Base-by-base conservation (phyloP, 64 coral and sea anemone genomes). In the Trachythela sp. region DNA sequence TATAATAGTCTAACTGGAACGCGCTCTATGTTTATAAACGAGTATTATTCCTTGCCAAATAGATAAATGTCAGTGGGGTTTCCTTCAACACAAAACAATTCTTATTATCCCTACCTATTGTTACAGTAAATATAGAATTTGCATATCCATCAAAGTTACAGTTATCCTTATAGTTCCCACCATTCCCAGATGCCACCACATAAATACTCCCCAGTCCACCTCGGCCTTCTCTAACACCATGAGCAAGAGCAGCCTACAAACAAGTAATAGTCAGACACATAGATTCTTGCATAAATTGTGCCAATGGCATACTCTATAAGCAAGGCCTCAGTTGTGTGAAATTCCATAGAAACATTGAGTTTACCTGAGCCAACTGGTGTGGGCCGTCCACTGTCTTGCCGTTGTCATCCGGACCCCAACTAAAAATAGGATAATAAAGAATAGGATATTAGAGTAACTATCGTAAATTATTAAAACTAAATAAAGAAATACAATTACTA, bases 101-200 rank as follows among this genome's bases (percentile, higher is more conserved):
- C 4, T 45, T 45, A 1, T 7, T 64, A 17, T 64, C 6, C 90
- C 90, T 35, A 99, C 96, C 96, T 91, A 99, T 99, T 56, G 96
- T 99, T 39, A 99, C 96, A 59, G 96, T 99, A 42, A 94, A 99
- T 60, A 99, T 99, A 14, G 96, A 99, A 86, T 99, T 99, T 26
- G 96, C 96, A 88, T 99, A 99, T 50, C 96, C 96, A 89, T 99
- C 96, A 92, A 99, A 99, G 84, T 99, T 99, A 32, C 96, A 99
- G 38, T 99, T 99, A 84, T 99, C 96, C 89, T 94, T 94, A 36
- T 94, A 99, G 75, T 99, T 93, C 31, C 96, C 96, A 40, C 96
- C 96, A 84, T 99, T 99, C 48, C 96, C 96, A 85, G 96, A 99
- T 41, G 96, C 96, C 22, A 99, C 96, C 13, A 99, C 93, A 91